phyloP scores from a whole-genome alignment of 1,140 invertebrate species.

The Lasioglossum albipes region DNA sequence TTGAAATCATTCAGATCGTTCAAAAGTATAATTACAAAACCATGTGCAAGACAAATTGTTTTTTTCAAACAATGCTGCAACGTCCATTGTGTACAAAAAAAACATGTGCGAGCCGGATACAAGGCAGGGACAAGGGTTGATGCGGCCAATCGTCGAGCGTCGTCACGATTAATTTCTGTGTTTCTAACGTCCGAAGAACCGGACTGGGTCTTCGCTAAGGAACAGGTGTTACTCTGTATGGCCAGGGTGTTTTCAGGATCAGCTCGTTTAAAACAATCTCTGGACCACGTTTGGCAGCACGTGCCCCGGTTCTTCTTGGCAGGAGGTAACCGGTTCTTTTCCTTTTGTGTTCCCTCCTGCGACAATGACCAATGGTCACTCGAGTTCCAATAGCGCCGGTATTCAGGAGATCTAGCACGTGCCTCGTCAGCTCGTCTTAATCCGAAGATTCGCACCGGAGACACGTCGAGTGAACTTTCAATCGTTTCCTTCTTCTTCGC shows the following conservation, averaged over 20 bases:
- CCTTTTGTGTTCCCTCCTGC: constrained; percentile 61
- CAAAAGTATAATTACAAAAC: too few relatives aligned
- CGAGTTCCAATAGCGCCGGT: constrained; percentile 55
- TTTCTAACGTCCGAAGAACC: too few relatives aligned
- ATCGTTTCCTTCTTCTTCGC: constrained; percentile 47
- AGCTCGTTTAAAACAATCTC: constrained; percentile 53
- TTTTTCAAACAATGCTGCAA: too few relatives aligned
- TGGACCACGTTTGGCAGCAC: constrained; percentile 63
- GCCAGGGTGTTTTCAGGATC: constrained; percentile 51
- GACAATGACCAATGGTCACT: constrained; percentile 72
- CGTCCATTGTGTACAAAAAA: too few relatives aligned
- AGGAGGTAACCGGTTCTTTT: constrained; percentile 68
- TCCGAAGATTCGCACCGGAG: constrained; percentile 61
- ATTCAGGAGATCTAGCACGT: constrained; percentile 67
- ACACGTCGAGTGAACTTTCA: constrained; percentile 55
- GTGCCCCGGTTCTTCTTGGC: constrained; percentile 60
- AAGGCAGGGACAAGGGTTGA: too few relatives aligned
- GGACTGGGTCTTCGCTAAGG: neutral
- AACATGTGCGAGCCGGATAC: too few relatives aligned
- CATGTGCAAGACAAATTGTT: too few relatives aligned
- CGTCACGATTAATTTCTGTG: neutral
- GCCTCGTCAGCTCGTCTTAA: constrained; percentile 66
- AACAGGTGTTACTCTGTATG: constrained; percentile 46
- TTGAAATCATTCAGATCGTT: too few relatives aligned
- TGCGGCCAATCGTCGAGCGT: neutral